Conservation (phyloP, 1,140 invertebrate species). For the Megathymus violae region DNA sequence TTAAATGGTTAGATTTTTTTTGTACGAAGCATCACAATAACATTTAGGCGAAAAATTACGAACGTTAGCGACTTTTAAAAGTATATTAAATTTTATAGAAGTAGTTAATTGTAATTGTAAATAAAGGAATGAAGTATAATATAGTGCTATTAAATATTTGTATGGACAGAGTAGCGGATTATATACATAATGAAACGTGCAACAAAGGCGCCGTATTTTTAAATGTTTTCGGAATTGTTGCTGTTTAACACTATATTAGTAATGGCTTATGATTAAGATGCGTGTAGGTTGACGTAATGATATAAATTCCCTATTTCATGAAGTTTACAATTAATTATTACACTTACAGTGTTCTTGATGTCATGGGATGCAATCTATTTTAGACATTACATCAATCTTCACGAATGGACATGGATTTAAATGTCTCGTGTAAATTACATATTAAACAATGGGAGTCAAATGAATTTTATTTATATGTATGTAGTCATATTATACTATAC, state of each 20-base stretch:
- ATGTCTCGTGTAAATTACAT: conserved; percentile 68
- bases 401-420: conserved; percentile 41
- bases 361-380: conserved; percentile 28
- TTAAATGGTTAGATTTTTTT: conserved; percentile 72
- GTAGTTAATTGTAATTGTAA: conserved; percentile 68
- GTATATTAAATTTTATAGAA: conserved; percentile 46
- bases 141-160: conserved; percentile 49
- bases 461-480: conserved; percentile 76
- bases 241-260: conserved; percentile 31
- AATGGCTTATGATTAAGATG: conserved; percentile 14
- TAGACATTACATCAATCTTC: conserved; percentile 50
- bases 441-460: conserved; percentile 73
- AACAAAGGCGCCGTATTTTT: conserved; percentile 32
- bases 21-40: conserved; percentile 60
- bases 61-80: conserved; percentile 47
- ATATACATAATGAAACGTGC: conserved; percentile 23
- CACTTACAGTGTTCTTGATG: too few species aligned
- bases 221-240: conserved; percentile 28
- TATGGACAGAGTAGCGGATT: conserved; percentile 36
- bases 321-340: conserved; percentile 7
- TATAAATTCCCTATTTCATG: conserved; percentile 14
- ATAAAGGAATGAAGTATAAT: conserved; percentile 53
- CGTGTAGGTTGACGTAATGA: conserved; percentile 36
- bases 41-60: conserved; percentile 49
- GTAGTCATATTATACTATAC: conserved; percentile 76